A percentile compares a stretch with the other conserved stretches of the same genome.
These are phyloP conservation scores for Erannis defoliaria DNA, from an alignment of 2,888 invertebrate species.

Conservation along the genomic window DNA sequence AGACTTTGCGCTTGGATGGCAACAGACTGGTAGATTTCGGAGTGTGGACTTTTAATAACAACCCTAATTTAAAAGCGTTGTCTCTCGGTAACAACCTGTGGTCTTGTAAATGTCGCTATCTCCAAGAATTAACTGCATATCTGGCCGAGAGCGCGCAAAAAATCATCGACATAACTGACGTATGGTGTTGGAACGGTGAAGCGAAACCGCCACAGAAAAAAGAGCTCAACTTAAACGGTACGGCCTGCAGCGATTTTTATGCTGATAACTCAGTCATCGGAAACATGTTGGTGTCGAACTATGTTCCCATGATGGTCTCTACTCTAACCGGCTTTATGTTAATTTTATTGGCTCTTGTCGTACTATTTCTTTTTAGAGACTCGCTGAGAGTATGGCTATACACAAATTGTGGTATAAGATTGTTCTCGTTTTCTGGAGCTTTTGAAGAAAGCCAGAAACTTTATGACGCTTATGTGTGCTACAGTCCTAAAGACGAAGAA, in stretches of 20 bases:
- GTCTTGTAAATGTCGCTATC: slow-evolving; percentile 96
- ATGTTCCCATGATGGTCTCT: slow-evolving; percentile 93
- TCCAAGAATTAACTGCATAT: slow-evolving; percentile 94
- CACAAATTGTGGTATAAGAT: slow-evolving; percentile 93
- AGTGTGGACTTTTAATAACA: slow-evolving; percentile 91
- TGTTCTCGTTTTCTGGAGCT: slow-evolving; percentile 90
- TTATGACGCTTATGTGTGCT: slow-evolving; percentile 97
- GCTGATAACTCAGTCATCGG: slow-evolving; percentile 94
- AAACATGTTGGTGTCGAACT: slow-evolving; percentile 93
- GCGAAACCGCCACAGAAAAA: slow-evolving; percentile 91
- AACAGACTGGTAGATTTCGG: slow-evolving; percentile 93
- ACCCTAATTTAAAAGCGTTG: slow-evolving; percentile 90
- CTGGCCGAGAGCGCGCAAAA: slow-evolving; percentile 93
- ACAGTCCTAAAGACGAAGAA: slow-evolving; percentile 96
- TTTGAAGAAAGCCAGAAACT: slow-evolving; percentile 94
- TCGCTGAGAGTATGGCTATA: slow-evolving; percentile 95
- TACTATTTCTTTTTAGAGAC: slow-evolving; percentile 94
- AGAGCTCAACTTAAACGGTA: slow-evolving; percentile 93
- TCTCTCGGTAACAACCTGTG: slow-evolving; percentile 94
- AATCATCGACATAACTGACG: slow-evolving; percentile 92
- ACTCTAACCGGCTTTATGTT: slow-evolving; percentile 92
- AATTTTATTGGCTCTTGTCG: slow-evolving; percentile 91
- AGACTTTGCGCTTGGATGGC: slow-evolving; percentile 93
- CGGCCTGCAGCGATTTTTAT: slow-evolving; percentile 95
- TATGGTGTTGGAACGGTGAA: slow-evolving; percentile 93